Conservation (phyloP, 1,140 invertebrate species). For the Trichomalopsis sarcophagae region DNA sequence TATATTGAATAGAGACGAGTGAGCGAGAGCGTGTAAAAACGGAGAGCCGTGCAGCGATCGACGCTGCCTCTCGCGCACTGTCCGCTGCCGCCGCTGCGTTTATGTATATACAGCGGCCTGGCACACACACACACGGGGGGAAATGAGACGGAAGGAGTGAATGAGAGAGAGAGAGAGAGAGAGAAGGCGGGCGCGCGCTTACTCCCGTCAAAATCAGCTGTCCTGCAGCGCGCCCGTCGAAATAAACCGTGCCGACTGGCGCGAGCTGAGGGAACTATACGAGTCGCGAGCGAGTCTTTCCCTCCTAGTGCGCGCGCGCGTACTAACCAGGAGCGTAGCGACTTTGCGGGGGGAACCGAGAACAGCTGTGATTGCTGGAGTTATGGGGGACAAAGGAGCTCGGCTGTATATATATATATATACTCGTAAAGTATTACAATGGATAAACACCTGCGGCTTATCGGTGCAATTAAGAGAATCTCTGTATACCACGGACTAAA, state of each 20-base stretch:
- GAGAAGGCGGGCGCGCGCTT: conserved; percentile 33
- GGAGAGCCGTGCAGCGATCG: background rate
- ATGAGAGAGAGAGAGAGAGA: background rate
- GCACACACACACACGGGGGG: no score
- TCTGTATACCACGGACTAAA: no score
- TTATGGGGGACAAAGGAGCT: background rate
- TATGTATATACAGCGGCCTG: background rate
- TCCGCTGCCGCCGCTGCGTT: background rate
- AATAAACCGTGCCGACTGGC: conserved; percentile 42
- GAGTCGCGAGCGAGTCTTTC: background rate
- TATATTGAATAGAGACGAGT: no score
- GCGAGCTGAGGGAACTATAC: background rate
- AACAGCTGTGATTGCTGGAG: background rate
- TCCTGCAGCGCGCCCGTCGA: conserved; percentile 54
- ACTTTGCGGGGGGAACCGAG: background rate
- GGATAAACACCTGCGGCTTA: no score
- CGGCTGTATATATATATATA: no score
- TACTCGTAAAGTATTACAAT: no score
- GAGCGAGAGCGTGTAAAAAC: no score
- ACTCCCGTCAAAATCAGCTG: conserved; percentile 60
- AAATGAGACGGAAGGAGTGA: background rate
- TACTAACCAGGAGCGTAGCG: background rate
- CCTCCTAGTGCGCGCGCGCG: conserved; percentile 40
- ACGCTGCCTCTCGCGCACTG: background rate
- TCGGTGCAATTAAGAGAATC: no score